Base-by-base conservation (phyloP, 1,140 invertebrate genomes). In the Drosophila sechellia region DNA sequence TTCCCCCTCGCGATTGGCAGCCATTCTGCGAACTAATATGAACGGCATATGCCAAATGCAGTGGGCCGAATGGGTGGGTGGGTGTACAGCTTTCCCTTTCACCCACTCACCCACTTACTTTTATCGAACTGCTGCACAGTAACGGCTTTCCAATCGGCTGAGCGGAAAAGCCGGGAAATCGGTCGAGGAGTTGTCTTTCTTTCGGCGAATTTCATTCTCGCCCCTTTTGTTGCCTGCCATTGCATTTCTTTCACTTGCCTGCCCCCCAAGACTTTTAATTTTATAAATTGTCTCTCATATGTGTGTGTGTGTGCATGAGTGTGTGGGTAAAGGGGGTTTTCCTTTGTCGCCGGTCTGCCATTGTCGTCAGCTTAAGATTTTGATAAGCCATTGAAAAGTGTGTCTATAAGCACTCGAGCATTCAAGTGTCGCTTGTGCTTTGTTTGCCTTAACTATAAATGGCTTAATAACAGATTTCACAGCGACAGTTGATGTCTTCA, bases 331-430 rank as follows among this genome's bases (percentile, higher is more conserved):
- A 4, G 42, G 42, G 49, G 37, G 37, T 22, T 56, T 59, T 43
- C 27, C 46, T 65, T 42, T 66, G 60, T 61, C 52, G 35, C 40
- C 12, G 61, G 37, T 22, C 53, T 49, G 63, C 57, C 70, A 69
- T 86, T 86, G 79, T 86, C 71, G 66, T 25, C 83, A 79, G 83
- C 83, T 86, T 87, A 81, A 87, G 83, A 87, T 87, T 87, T 79
- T 79, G 75, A 87, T 87, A 86, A 87, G 75, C 83, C 75, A 83
- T 87, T 87, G 75, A 83, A 87, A 79, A 76, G 83, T 87, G 79
- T 86, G 81, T 87, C 81, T 86, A 76, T 79, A 87, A 83, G 70
- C 83, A 81, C 81, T 86, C 57, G 45, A 74, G 68, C 64, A 84
- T 79, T 73, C 76, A 61, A 83, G 80, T 83, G 79, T 65, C 69